A percentile compares a stretch with the other conserved stretches of the same genome.
These are phyloP conservation scores for Malthinus flaveolus DNA, from an alignment of 2,888 invertebrate genomes.

Conservation along the genomic window DNA sequence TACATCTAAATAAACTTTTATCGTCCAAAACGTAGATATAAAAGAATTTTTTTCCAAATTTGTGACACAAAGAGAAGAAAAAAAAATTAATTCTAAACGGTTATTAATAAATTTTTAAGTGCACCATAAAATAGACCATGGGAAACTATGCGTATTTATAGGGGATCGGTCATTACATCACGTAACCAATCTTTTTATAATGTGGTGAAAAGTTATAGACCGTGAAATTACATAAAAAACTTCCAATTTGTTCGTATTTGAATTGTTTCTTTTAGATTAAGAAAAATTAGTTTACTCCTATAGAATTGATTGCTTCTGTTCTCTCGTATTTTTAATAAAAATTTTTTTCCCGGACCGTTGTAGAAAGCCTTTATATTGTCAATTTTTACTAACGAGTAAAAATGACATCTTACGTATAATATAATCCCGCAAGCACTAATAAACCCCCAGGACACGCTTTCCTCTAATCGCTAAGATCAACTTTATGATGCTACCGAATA, in stretches of 20 bases:
- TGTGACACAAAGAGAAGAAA: neutral
- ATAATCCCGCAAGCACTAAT: constrained; percentile 19
- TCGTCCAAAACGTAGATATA: neutral
- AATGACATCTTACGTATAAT: constrained; percentile 26
- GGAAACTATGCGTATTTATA: constrained; percentile 24
- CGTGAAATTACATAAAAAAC: constrained; percentile 25
- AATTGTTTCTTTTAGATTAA: constrained; percentile 5
- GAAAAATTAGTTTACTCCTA: neutral
- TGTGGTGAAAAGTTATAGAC: constrained; percentile 23
- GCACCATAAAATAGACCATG: constrained; percentile 16
- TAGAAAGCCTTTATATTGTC: neutral
- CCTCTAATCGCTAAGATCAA: constrained; percentile 26
- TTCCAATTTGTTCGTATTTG: constrained; percentile 20
- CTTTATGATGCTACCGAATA: constrained; percentile 23
- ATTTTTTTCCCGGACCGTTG: too few relatives aligned
- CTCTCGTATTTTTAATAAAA: too few relatives aligned
- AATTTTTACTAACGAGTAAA: constrained; percentile 30
- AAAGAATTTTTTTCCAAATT: neutral
- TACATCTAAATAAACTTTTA: neutral
- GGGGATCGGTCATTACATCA: constrained; percentile 26
- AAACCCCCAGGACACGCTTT: constrained; percentile 25
- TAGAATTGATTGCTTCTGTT: too few relatives aligned
- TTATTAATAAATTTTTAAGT: constrained; percentile 1
- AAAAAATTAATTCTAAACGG: constrained; percentile 3
- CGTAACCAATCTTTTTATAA: constrained; percentile 25